Percentiles rank a stretch among this genome's conserved stretches.
Conservation (phyloP, 2,888 invertebrate species). For the Odontocolon sp. region DNA sequence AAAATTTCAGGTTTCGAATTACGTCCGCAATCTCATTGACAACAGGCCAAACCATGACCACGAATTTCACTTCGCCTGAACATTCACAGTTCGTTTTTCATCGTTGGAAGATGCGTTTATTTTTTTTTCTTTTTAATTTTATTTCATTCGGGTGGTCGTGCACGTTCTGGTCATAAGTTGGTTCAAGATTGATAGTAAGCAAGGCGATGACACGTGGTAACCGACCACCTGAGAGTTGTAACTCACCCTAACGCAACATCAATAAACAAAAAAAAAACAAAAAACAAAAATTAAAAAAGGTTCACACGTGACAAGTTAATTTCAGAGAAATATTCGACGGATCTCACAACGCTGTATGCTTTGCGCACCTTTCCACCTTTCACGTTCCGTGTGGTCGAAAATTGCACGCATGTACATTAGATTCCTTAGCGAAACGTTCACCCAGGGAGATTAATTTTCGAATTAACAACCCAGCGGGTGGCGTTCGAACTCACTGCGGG, state of each 20-base stretch:
- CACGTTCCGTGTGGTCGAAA: constrained; percentile 21
- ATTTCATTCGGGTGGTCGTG: constrained; percentile 49
- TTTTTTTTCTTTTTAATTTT: constrained; percentile 55
- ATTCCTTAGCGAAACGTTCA: constrained; percentile 64
- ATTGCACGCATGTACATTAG: constrained; percentile 55
- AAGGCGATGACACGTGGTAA: constrained; percentile 58
- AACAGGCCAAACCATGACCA: too few relatives aligned
- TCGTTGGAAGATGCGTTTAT: constrained; percentile 28
- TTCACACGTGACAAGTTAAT: constrained; percentile 60
- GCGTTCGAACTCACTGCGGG: constrained; percentile 59
- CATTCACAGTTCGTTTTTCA: constrained; percentile 33
- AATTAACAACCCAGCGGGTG: constrained; percentile 73
- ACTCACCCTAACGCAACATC: constrained; percentile 1
- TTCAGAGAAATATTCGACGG: constrained; percentile 34
- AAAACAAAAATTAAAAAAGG: constrained; percentile 19
- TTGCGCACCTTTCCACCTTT: constrained; percentile 17
- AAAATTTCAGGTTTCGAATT: constrained; percentile 49
- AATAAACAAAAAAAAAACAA: background rate
- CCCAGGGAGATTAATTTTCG: constrained; percentile 73
- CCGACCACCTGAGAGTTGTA: constrained; percentile 20
- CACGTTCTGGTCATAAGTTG: constrained; percentile 21
- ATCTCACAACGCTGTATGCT: background rate
- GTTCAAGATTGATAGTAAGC: constrained; percentile 58
- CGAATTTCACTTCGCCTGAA: constrained; percentile 55
- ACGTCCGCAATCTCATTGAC: constrained; percentile 48